Evolutionary conservation across 2,797 vertebrate species (phyloP).

Genomic region (Gila robusta): DNA sequence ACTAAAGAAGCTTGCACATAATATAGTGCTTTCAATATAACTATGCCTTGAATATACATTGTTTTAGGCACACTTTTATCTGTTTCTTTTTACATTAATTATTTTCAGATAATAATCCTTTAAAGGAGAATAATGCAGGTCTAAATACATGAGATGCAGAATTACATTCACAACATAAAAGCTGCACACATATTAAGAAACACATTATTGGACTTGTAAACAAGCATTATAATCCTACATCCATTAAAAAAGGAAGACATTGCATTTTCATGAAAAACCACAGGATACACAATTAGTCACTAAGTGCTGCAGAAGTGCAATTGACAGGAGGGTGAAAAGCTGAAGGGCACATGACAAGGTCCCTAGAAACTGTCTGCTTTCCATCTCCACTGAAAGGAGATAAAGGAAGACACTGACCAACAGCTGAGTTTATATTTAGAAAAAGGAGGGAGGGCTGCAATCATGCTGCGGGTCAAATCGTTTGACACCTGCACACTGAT

Average conservation of each 20-base stretch:
- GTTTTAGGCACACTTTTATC: background rate
- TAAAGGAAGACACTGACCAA: slow-evolving; percentile 24
- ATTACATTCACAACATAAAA: background rate
- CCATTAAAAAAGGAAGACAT: slow-evolving; percentile 5
- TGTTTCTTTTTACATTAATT: background rate
- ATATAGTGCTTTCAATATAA: background rate
- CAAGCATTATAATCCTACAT: background rate
- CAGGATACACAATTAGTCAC: slow-evolving; percentile 28
- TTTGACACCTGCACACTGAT: slow-evolving; percentile 26
- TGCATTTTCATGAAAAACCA: slow-evolving; percentile 21
- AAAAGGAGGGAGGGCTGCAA: slow-evolving; percentile 25
- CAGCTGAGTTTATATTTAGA: slow-evolving; percentile 51
- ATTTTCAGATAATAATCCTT: background rate
- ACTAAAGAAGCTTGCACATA: background rate
- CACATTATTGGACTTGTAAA: slow-evolving; percentile 14
- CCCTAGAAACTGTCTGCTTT: slow-evolving; percentile 9
- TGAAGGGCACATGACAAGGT: slow-evolving; percentile 26
- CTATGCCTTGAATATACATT: background rate
- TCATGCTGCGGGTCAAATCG: slow-evolving; percentile 28
- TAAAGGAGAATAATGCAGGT: background rate
- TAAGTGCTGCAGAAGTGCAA: slow-evolving; percentile 31
- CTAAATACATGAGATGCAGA: background rate
- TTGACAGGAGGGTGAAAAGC: slow-evolving; percentile 1
- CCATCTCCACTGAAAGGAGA: slow-evolving; percentile 14
- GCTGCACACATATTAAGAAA: background rate